Conservation (phyloP, 2,888 invertebrate genomes). For the Argyresthia albistria region DNA sequence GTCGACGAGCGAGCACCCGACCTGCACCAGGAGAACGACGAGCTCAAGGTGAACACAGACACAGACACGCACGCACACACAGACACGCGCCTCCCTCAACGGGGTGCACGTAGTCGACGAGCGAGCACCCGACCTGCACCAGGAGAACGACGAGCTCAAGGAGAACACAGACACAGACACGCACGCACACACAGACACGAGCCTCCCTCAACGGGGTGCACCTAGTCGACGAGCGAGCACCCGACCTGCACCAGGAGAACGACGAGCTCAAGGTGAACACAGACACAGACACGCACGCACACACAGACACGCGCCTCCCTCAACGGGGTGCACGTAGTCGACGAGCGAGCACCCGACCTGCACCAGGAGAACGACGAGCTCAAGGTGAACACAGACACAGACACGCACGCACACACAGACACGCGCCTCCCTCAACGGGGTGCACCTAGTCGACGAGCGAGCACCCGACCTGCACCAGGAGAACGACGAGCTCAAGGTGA, state of each 20-base stretch:
- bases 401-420: slow-evolving; percentile 84
- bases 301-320: slow-evolving; percentile 88
- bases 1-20: slow-evolving; percentile 89
- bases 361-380: slow-evolving; percentile 93
- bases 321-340: slow-evolving; percentile 87
- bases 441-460: slow-evolving; percentile 87
- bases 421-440: slow-evolving; percentile 87
- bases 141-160: slow-evolving; percentile 93
- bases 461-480: slow-evolving; percentile 90
- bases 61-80: slow-evolving; percentile 86
- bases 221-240: slow-evolving; percentile 86
- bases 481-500: too few species aligned
- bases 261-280: too few species aligned
- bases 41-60: too few species aligned
- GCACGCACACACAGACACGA: slow-evolving; percentile 82
- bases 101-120: slow-evolving; percentile 89
- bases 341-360: slow-evolving; percentile 88
- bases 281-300: slow-evolving; percentile 83
- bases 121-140: slow-evolving; percentile 88
- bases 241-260: slow-evolving; percentile 91
- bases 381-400: slow-evolving; percentile 71
- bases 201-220: slow-evolving; percentile 91
- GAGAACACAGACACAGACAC: slow-evolving; percentile 49
- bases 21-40: slow-evolving; percentile 91
- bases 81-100: slow-evolving; percentile 87